These are phyloP conservation scores for Sebastes hubbsi DNA, from an alignment of 2,797 vertebrate genomes.

Conservation along the genomic window DNA sequence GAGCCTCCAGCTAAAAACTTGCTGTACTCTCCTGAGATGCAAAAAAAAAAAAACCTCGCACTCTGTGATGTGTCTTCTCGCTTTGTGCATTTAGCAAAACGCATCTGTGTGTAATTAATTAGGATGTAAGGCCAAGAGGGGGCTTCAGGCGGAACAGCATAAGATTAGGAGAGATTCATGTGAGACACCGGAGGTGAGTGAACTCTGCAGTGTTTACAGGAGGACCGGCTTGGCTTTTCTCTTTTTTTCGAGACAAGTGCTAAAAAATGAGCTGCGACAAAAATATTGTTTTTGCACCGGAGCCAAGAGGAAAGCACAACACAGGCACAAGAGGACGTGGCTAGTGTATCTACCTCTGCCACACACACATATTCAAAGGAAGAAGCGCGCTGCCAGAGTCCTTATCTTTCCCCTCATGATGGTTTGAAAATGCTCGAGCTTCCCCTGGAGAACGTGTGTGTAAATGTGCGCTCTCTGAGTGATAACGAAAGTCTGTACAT, in stretches of 20 bases:
- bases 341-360: constrained; percentile 46
- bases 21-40: constrained; percentile 19
- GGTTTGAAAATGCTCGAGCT: constrained; percentile 22
- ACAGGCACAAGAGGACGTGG: constrained; percentile 51
- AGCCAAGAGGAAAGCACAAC: constrained; percentile 60
- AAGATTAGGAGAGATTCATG: constrained; percentile 1
- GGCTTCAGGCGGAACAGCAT: background rate
- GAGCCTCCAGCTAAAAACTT: constrained; percentile 6
- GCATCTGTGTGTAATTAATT: constrained; percentile 32
- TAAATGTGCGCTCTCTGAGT: background rate
- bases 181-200: constrained; percentile 19
- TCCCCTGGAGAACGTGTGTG: background rate
- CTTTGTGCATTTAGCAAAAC: constrained; percentile 18
- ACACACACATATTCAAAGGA: constrained; percentile 26
- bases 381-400: constrained; percentile 32
- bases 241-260: constrained; percentile 14
- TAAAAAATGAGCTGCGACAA: constrained; percentile 48
- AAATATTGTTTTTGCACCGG: constrained; percentile 60
- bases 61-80: background rate
- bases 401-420: constrained; percentile 59
- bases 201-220: constrained; percentile 46
- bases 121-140: constrained; percentile 15
- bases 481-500: constrained; percentile 5
- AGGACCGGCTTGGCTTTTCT: constrained; percentile 1
- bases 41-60: background rate